These are phyloP conservation scores for Bombus haemorrhoidalis DNA, from an alignment of 1,140 invertebrate species.

Conservation along the genomic window DNA sequence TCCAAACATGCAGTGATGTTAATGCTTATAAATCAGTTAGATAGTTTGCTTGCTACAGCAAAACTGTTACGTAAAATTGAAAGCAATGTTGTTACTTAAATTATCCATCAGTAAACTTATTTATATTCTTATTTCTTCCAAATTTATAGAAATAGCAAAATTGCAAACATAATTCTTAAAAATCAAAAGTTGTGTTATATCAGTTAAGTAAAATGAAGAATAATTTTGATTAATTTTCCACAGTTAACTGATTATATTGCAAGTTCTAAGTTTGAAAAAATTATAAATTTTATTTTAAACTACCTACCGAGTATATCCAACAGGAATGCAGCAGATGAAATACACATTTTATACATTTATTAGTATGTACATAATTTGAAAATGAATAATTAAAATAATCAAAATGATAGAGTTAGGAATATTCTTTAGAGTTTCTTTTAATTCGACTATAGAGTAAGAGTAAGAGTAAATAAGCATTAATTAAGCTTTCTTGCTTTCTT, in stretches of 20 bases:
- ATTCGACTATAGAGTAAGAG: no score
- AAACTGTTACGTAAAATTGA: background rate
- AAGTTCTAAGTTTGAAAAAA: background rate
- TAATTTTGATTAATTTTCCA: background rate
- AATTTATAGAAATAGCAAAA: background rate
- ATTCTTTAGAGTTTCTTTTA: no score
- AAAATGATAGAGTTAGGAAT: no score
- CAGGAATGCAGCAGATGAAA: slow-evolving; percentile 33
- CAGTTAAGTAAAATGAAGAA: no score
- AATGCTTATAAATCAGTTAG: background rate
- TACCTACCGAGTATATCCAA: slow-evolving; percentile 30
- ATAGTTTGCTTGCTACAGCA: background rate
- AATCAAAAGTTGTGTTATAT: no score
- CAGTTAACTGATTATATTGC: background rate
- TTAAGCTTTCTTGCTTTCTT: no score
- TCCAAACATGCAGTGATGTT: background rate
- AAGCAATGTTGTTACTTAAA: background rate
- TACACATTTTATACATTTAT: slow-evolving; percentile 12
- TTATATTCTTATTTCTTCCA: no score
- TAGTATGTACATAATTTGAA: background rate
- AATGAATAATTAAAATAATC: background rate
- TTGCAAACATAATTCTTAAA: no score
- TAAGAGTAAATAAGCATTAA: background rate
- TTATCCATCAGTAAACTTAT: background rate
- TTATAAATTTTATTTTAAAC: background rate